Base-by-base conservation (phyloP, 2,797 vertebrate species). In the Diceros bicornis region DNA sequence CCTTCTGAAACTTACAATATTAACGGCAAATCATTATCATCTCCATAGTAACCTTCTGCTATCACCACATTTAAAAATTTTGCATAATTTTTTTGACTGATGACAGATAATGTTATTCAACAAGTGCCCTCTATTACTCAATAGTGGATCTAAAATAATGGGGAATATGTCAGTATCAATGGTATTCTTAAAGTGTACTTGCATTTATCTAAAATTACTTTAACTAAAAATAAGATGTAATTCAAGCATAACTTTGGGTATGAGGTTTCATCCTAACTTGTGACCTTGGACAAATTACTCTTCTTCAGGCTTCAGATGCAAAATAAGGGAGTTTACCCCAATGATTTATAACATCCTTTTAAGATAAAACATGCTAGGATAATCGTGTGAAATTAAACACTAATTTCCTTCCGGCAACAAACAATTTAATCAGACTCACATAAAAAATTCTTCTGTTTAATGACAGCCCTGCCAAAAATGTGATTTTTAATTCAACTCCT, bases 381-480 rank as follows among this genome's bases (percentile, higher is more conserved):
- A 78, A 96, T 72, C n/a, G 7, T 78, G 25, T 78, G 61, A 95
- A 96, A 95, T 66, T 72, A 81, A 89, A 95, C 92, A 55, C 62
- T 71, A 83, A 74, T 95, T 97, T 96, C 57, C 66, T 91, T 94
- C 29, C 61, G 72, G 96, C 68, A 86, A 96, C 68, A 94, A 82
- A 77, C 44, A 96, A 86, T 92, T 94, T 97, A 94, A 92, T 87
- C 91, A 92, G 29, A 89, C 57, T 72, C 62, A 77, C 77, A 62
- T 69, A 64, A 87, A 93, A 83, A 91, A 82, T 17, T 68, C 71
- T 57, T 82, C 55, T 23, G 11, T 75, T 92, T 94, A 92, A 66
- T 78, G 6, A 21, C 41, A 68, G 57, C 23, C 17, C 20, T 32
- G 68, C 79, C 17, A 88, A 72, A 90, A 94, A 55, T 41, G 27